phyloP scores from a whole-genome alignment of 1,140 invertebrate species.

The Triops longicaudatus region DNA sequence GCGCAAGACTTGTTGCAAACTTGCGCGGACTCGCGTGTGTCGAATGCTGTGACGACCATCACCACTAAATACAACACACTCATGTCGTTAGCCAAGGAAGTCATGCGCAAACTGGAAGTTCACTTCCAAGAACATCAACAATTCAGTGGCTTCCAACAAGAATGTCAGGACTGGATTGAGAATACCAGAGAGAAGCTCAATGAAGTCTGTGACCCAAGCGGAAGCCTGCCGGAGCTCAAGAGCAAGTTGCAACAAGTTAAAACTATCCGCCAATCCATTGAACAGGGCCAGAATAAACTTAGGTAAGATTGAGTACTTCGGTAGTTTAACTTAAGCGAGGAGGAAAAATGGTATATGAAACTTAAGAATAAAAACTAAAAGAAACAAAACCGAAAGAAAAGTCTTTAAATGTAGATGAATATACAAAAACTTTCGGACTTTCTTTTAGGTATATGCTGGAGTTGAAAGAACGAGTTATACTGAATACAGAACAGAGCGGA shows the following conservation, averaged over 20 bases:
- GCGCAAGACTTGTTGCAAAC: slow-evolving; percentile 83
- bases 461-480: slow-evolving; percentile 80
- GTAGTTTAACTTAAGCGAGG: too few relatives aligned
- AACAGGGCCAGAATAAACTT: slow-evolving; percentile 84
- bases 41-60: slow-evolving; percentile 85
- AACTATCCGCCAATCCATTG: slow-evolving; percentile 68
- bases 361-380: slow-evolving; percentile 25
- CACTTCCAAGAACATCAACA: slow-evolving; percentile 64
- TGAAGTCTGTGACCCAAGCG: slow-evolving; percentile 53
- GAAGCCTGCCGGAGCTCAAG: slow-evolving; percentile 66
- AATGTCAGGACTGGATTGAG: slow-evolving; percentile 86
- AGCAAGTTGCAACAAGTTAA: slow-evolving; percentile 75
- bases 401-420: too few relatives aligned
- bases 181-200: slow-evolving; percentile 63
- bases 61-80: slow-evolving; percentile 89
- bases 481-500: slow-evolving; percentile 80
- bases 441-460: slow-evolving; percentile 64
- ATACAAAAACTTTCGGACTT: slow-evolving; percentile 29
- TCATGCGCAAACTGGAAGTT: slow-evolving; percentile 78
- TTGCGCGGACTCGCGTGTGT: slow-evolving; percentile 84
- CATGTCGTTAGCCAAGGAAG: slow-evolving; percentile 83
- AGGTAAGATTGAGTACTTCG: too few relatives aligned
- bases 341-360: too few relatives aligned
- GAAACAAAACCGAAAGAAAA: too few relatives aligned
- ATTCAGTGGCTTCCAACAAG: slow-evolving; percentile 69